Conservation (phyloP, 2,113 vertebrate species). For the Dolichallabes microphthalmus region DNA sequence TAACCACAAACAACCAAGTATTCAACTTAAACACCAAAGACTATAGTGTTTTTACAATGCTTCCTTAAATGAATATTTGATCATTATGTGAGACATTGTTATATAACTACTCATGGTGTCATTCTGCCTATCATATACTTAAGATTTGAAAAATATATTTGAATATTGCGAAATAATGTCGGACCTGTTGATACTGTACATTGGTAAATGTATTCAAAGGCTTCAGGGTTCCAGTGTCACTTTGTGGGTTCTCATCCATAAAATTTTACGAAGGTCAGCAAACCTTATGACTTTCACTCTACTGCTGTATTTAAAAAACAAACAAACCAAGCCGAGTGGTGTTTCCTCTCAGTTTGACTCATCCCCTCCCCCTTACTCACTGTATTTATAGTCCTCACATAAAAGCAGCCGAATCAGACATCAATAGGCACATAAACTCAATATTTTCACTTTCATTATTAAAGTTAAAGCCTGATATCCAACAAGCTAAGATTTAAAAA, state of each 20-base stretch:
- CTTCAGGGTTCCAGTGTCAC: background rate
- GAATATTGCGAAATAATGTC: background rate
- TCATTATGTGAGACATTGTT: background rate
- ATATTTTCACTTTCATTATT: conserved; percentile 18
- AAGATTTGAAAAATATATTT: background rate
- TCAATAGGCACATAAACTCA: background rate
- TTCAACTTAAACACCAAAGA: background rate
- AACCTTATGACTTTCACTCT: conserved; percentile 35
- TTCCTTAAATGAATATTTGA: background rate
- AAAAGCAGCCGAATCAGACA: conserved; percentile 60
- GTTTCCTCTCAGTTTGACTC: conserved; percentile 73
- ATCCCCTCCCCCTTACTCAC: conserved; percentile 66
- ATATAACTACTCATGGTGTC: background rate
- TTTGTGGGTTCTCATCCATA: background rate
- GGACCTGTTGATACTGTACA: background rate
- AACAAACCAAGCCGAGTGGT: conserved; percentile 59
- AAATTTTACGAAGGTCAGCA: background rate
- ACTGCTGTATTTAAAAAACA: conserved; percentile 63
- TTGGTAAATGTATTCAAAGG: background rate
- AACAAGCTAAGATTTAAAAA: background rate
- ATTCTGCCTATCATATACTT: background rate
- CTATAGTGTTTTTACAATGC: background rate
- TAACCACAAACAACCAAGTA: background rate
- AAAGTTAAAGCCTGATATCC: background rate
- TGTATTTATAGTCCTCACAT: conserved; percentile 66